Percentiles rank a stretch among this genome's conserved stretches.
These are phyloP conservation scores for Dioctria linearis DNA, from an alignment of 2,888 invertebrate species.

Conservation along the genomic window DNA sequence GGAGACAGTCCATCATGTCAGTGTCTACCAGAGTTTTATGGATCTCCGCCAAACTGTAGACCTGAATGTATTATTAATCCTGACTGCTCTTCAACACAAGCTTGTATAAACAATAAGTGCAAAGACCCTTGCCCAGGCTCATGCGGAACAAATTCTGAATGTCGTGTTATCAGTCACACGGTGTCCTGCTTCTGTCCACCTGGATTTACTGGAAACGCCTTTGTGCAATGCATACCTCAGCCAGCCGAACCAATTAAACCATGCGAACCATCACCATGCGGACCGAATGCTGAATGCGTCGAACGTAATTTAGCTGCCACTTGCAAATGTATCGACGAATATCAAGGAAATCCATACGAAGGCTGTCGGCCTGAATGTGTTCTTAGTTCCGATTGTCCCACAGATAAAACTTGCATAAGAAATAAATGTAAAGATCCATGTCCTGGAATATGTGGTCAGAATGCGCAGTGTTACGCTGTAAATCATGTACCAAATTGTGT, in stretches of 20 bases:
- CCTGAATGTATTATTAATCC: slow-evolving; percentile 78
- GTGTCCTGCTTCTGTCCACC: slow-evolving; percentile 75
- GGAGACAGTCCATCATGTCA: slow-evolving; percentile 72
- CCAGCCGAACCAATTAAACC: slow-evolving; percentile 68
- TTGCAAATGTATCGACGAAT: slow-evolving; percentile 80
- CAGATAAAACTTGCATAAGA: slow-evolving; percentile 78
- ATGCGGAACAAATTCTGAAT: slow-evolving; percentile 76
- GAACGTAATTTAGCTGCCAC: slow-evolving; percentile 71
- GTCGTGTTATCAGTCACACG: slow-evolving; percentile 74
- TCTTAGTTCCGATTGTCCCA: slow-evolving; percentile 81
- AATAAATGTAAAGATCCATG: slow-evolving; percentile 87
- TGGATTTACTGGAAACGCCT: slow-evolving; percentile 72
- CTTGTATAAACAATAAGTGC: slow-evolving; percentile 75
- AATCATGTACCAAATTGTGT: slow-evolving; percentile 86
- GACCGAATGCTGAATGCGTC: slow-evolving; percentile 79
- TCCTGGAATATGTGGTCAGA: slow-evolving; percentile 82
- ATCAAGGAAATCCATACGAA: slow-evolving; percentile 82
- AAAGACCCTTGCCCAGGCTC: slow-evolving; percentile 75
- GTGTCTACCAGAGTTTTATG: slow-evolving; percentile 75
- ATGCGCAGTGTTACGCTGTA: slow-evolving; percentile 82
- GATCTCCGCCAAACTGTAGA: slow-evolving; percentile 77
- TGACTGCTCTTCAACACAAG: slow-evolving; percentile 75
- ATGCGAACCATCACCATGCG: slow-evolving; percentile 79
- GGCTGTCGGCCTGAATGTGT: slow-evolving; percentile 87
- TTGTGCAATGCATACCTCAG: no score